Evolutionary conservation across 2,797 vertebrate genomes (phyloP).

Genomic region (Pelodytes ibericus): DNA sequence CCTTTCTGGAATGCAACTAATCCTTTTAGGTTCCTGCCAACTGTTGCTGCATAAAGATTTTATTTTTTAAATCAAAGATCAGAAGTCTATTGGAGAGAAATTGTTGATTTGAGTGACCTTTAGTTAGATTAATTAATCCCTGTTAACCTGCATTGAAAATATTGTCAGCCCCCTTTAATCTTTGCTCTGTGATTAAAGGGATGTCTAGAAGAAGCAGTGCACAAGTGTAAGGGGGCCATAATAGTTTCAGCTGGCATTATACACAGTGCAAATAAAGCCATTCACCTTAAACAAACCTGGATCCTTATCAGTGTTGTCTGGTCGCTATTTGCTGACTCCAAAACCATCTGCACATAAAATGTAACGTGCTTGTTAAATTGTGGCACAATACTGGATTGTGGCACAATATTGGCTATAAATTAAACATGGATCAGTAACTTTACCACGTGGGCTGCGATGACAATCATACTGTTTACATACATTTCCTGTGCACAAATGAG

Average conservation of each 20-base stretch:
- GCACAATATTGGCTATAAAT: not conserved
- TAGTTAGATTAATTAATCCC: constrained; percentile 63
- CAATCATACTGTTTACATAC: not conserved
- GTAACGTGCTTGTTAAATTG: not conserved
- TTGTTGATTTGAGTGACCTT: constrained; percentile 65
- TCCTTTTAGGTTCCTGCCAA: constrained; percentile 77
- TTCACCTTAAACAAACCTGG: constrained; percentile 5
- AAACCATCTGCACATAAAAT: constrained; percentile 16
- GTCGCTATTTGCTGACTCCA: constrained; percentile 4
- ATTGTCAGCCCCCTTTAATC: constrained; percentile 43
- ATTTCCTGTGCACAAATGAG: not conserved
- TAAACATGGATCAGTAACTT: not conserved
- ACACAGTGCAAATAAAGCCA: not conserved
- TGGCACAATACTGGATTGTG: not conserved
- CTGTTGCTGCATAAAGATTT: constrained; percentile 73
- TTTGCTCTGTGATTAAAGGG: constrained; percentile 37
- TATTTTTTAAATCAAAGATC: constrained; percentile 75
- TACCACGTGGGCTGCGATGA: not conserved
- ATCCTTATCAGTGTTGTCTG: not conserved
- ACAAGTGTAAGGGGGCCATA: not conserved
- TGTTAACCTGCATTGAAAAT: constrained; percentile 51
- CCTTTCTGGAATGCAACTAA: constrained; percentile 77
- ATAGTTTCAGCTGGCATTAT: not conserved
- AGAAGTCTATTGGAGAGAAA: constrained; percentile 69
- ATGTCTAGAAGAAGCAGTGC: not conserved